These are phyloP conservation scores for Caranx melampygus DNA, from an alignment of 2,113 vertebrate species.

Conservation along the genomic window DNA sequence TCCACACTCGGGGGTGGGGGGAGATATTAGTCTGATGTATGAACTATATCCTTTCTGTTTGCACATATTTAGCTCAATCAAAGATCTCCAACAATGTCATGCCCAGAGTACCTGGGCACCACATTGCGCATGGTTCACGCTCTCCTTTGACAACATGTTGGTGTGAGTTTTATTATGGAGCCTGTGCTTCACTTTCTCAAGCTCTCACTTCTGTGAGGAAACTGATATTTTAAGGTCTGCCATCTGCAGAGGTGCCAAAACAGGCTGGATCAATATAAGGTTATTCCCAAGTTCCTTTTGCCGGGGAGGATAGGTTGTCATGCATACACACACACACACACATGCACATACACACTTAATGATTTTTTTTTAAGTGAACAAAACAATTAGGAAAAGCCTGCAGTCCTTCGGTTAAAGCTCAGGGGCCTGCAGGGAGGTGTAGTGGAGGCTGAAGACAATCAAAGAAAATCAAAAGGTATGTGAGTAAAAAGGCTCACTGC, in stretches of 20 bases:
- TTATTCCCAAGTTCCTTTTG: slow-evolving; percentile 68
- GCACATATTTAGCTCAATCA: slow-evolving; percentile 6
- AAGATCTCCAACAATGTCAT: background rate
- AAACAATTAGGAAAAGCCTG: slow-evolving; percentile 81
- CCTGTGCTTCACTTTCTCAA: slow-evolving; percentile 58
- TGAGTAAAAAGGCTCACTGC: slow-evolving; percentile 42
- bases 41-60: background rate
- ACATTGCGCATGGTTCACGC: slow-evolving; percentile 35
- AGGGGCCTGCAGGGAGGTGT: slow-evolving; percentile 53
- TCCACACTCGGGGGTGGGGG: background rate
- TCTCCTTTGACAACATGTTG: slow-evolving; percentile 46
- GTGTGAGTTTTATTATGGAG: slow-evolving; percentile 62
- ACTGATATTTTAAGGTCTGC: slow-evolving; percentile 80
- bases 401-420: slow-evolving; percentile 60
- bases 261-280: slow-evolving; percentile 75
- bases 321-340: slow-evolving; percentile 40
- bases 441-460: slow-evolving; percentile 55
- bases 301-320: slow-evolving; percentile 45
- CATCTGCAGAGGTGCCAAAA: slow-evolving; percentile 78
- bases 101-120: background rate
- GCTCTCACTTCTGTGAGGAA: slow-evolving; percentile 71
- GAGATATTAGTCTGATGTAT: too few relatives aligned
- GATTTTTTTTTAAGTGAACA: slow-evolving; percentile 79
- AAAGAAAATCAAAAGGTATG: slow-evolving; percentile 61
- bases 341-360: slow-evolving; percentile 64